phyloP scores from a whole-genome alignment of 2,797 vertebrate species.

The Graptemys geographica region DNA sequence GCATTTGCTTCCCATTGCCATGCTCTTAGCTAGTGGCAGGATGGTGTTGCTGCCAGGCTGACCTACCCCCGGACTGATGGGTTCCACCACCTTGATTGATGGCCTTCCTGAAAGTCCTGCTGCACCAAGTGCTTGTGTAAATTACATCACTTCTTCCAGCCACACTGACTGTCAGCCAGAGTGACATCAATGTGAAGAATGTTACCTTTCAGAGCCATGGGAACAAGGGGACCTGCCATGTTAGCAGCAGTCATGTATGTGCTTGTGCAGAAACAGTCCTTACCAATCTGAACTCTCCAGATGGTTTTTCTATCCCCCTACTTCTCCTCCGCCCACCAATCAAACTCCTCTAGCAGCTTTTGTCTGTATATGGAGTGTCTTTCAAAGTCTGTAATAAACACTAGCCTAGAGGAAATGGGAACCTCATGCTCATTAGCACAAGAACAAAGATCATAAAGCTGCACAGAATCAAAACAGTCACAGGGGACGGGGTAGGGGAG shows the following conservation, averaged over 20 bases:
- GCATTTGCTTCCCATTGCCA: neutral
- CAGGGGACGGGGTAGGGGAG: neutral
- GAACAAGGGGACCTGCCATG: neutral
- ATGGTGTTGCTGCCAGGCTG: neutral
- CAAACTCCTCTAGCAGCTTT: neutral
- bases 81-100: neutral
- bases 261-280: neutral
- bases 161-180: neutral
- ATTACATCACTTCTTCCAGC: neutral
- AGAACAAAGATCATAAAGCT: neutral
- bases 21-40: neutral
- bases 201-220: neutral
- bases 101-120: neutral
- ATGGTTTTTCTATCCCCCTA: neutral
- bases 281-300: neutral
- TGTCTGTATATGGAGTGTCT: neutral
- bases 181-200: neutral
- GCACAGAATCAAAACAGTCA: neutral
- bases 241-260: neutral
- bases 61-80: neutral
- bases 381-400: neutral
- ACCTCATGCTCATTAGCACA: neutral
- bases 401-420: neutral
- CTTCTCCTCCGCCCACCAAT: neutral
- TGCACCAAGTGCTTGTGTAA: rapidly evolving